A percentile compares a stretch with the other conserved stretches of the same genome.
Evolutionary conservation across 2,888 invertebrate species (phyloP).

Genomic region (Elegia similella): DNA sequence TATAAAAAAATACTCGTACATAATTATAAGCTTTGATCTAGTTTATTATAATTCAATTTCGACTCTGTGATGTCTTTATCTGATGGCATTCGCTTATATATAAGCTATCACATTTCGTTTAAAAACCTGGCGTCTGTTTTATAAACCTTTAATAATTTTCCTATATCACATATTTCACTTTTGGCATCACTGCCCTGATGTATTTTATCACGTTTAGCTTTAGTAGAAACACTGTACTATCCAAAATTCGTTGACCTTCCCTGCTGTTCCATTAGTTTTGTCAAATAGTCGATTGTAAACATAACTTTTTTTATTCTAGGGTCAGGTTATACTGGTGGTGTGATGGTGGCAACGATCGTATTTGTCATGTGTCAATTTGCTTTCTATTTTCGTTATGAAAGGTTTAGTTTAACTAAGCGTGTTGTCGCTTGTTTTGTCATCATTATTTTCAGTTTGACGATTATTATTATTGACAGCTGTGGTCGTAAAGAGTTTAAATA

Average conservation of each 20-base stretch:
- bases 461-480: constrained; percentile 72
- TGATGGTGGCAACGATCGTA: constrained; percentile 77
- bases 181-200: not conserved
- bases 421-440: constrained; percentile 70
- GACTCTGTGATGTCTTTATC: too few relatives aligned
- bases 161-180: too few relatives aligned
- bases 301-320: constrained; percentile 28
- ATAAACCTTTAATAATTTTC: too few relatives aligned
- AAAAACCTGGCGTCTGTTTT: too few relatives aligned
- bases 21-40: too few relatives aligned
- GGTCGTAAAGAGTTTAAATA: constrained; percentile 20
- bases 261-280: constrained; percentile 27
- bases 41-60: too few relatives aligned
- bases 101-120: too few relatives aligned
- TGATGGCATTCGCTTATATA: too few relatives aligned
- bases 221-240: constrained; percentile 64
- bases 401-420: constrained; percentile 64
- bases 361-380: constrained; percentile 81
- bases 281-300: constrained; percentile 17
- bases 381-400: constrained; percentile 77
- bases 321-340: constrained; percentile 51
- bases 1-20: too few relatives aligned
- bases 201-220: constrained; percentile 47
- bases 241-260: constrained; percentile 47
- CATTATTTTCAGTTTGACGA: constrained; percentile 69